Evolutionary conservation across 2,888 invertebrate genomes (phyloP).

Genomic region (Eupithecia exiguata): DNA sequence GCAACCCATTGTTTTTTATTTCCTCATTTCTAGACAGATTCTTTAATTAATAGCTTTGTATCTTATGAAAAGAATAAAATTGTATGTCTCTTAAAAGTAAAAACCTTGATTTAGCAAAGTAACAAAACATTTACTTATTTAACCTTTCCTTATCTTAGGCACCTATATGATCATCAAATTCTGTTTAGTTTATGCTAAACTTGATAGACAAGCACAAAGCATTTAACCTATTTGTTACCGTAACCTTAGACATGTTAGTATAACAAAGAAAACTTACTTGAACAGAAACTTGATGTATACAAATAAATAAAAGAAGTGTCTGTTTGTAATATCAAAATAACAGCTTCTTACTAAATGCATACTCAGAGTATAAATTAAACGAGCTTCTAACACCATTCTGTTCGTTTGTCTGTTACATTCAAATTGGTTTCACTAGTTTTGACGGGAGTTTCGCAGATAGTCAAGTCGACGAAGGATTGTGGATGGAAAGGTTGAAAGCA

Average conservation of each 20-base stretch:
- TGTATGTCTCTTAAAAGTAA: neutral
- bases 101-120: neutral
- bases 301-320: neutral
- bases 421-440: no score
- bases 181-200: neutral
- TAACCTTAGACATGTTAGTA: slow-evolving; percentile 7
- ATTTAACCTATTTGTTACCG: neutral
- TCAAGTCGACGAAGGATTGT: no score
- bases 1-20: neutral
- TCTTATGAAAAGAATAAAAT: neutral
- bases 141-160: neutral
- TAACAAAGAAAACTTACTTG: slow-evolving; percentile 27
- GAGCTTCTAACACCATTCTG: no score
- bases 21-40: neutral
- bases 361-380: neutral
- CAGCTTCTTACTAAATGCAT: neutral
- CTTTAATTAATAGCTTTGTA: neutral
- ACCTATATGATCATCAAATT: neutral
- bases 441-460: no score
- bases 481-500: no score
- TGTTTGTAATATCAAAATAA: neutral
- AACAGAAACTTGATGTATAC: slow-evolving; percentile 36
- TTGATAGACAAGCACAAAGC: neutral
- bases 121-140: neutral
- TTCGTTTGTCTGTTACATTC: no score